phyloP scores from a whole-genome alignment of 2,113 vertebrate genomes.

The Misgurnus anguillicaudatus region DNA sequence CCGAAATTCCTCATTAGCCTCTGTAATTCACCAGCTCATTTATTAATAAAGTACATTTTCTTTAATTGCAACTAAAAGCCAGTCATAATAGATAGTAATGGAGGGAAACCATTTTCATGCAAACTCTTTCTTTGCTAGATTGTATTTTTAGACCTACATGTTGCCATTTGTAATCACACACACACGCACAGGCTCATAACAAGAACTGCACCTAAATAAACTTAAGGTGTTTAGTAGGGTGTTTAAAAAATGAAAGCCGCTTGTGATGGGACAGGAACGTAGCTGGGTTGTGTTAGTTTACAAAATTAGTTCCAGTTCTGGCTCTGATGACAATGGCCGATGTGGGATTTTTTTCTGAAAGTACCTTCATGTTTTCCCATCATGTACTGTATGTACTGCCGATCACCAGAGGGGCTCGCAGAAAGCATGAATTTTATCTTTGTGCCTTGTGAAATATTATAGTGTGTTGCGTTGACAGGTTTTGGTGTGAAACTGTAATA shows the following conservation, averaged over 20 bases:
- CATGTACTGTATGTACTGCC: constrained; percentile 36
- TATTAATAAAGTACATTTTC: constrained; percentile 47
- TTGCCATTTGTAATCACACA: constrained; percentile 55
- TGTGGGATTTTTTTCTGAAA: constrained; percentile 59
- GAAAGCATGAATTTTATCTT: constrained; percentile 55
- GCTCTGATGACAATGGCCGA: constrained; percentile 55
- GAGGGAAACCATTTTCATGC: constrained; percentile 49
- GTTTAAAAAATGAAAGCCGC: constrained; percentile 48
- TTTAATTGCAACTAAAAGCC: constrained; percentile 31
- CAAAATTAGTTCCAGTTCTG: constrained; percentile 51
- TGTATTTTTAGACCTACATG: constrained; percentile 62
- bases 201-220: constrained; percentile 67
- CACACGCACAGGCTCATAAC: constrained; percentile 32
- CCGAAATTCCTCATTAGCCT: constrained; percentile 50
- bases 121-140: constrained; percentile 45
- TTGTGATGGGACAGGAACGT: constrained; percentile 44
- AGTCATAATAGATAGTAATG: constrained; percentile 43
- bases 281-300: constrained; percentile 57
- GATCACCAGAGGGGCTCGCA: constrained; percentile 34
- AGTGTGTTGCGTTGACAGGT: constrained; percentile 27
- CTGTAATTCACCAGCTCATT: constrained; percentile 58
- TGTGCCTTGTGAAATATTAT: constrained; percentile 15
- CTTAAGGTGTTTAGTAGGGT: constrained; percentile 42
- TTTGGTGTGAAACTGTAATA: constrained; percentile 35
- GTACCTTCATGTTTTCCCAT: constrained; percentile 58